These are phyloP conservation scores for Synergus itoensis DNA, from an alignment of 2,888 invertebrate species.

Conservation along the genomic window DNA sequence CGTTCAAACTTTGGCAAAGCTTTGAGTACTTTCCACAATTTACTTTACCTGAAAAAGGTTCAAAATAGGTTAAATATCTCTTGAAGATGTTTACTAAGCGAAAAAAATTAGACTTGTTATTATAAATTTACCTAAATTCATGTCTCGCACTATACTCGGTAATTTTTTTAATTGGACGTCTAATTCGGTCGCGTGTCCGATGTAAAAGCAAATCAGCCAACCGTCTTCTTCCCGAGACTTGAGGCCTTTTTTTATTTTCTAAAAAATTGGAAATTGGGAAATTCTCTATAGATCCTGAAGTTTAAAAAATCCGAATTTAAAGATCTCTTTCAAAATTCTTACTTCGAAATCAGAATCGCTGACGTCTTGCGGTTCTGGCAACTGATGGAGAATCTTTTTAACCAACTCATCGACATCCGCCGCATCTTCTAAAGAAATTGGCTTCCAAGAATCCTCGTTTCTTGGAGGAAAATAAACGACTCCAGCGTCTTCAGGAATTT, in stretches of 20 bases:
- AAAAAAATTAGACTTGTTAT: background rate
- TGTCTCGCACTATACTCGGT: constrained; percentile 80
- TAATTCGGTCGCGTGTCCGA: constrained; percentile 79
- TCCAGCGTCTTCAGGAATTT: constrained; percentile 57
- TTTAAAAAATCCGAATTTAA: background rate
- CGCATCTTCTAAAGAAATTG: constrained; percentile 63
- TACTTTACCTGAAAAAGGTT: constrained; percentile 80
- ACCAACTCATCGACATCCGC: constrained; percentile 80
- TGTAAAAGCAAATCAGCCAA: constrained; percentile 81
- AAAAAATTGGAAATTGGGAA: constrained; percentile 4
- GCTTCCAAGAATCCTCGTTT: constrained; percentile 70
- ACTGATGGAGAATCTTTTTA: constrained; percentile 80
- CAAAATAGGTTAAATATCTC: background rate
- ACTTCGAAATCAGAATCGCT: constrained; percentile 82
- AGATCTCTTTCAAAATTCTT: constrained; percentile 64
- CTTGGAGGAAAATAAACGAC: constrained; percentile 65
- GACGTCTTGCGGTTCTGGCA: constrained; percentile 82
- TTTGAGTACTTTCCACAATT: constrained; percentile 81
- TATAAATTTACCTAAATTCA: constrained; percentile 78
- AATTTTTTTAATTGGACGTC: constrained; percentile 82
- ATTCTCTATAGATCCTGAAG: constrained; percentile 72
- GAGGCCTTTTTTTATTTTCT: constrained; percentile 40
- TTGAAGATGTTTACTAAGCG: constrained; percentile 14
- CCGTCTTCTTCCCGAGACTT: constrained; percentile 70
- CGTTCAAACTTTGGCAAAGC: constrained; percentile 82